Percentiles rank a stretch among this genome's conserved stretches.
phyloP scores from a whole-genome alignment of 2,113 vertebrate species.

The Loxodonta africana region DNA sequence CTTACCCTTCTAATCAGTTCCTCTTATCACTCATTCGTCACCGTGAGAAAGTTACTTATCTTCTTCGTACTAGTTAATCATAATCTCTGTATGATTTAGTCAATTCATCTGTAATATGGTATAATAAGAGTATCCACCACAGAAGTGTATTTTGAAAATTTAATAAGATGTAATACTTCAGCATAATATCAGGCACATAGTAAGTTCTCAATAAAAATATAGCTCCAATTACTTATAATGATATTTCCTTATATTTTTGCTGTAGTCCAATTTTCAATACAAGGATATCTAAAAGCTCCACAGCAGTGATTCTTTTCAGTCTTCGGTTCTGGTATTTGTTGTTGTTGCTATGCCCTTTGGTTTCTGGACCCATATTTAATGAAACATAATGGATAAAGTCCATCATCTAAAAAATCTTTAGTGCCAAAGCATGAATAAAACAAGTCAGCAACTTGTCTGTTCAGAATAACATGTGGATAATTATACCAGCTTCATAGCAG shows the following conservation, averaged over 20 bases:
- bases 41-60: neutral
- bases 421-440: neutral
- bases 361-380: neutral
- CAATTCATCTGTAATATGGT: neutral
- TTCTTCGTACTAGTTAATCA: neutral
- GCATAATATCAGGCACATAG: neutral
- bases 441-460: neutral
- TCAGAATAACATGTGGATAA: neutral
- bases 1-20: neutral
- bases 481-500: neutral
- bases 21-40: neutral
- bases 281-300: neutral
- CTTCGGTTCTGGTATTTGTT: neutral
- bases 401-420: neutral
- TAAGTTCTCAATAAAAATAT: neutral
- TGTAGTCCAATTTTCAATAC: neutral
- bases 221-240: neutral
- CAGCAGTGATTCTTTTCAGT: neutral
- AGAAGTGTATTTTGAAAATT: neutral
- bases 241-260: neutral
- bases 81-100: neutral
- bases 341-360: neutral
- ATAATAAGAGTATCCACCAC: neutral
- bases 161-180: neutral
- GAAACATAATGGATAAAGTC: neutral